Evolutionary conservation across 2,797 vertebrate species (phyloP).

Genomic region (Megaceryle alcyon): DNA sequence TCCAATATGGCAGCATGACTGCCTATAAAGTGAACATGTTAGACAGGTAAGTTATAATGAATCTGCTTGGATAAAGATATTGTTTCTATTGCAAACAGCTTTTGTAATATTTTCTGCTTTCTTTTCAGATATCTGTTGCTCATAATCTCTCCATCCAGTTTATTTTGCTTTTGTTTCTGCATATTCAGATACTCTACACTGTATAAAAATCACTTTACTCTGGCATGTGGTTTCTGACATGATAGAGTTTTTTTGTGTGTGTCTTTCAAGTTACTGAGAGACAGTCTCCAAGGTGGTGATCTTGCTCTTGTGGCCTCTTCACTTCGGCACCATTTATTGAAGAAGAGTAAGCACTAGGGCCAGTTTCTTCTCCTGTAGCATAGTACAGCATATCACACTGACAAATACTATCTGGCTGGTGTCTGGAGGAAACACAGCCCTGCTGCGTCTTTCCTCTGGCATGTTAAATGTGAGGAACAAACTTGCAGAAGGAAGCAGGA

Average conservation of each 20-base stretch:
- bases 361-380: not conserved
- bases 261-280: not conserved
- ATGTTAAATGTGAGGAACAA: not conserved
- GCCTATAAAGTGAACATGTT: not conserved
- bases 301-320: not conserved
- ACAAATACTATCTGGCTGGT: not conserved
- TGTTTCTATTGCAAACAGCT: not conserved
- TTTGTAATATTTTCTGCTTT: not conserved
- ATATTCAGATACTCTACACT: not conserved
- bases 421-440: not conserved
- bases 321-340: not conserved
- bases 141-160: not conserved
- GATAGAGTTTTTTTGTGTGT: not conserved
- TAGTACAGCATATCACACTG: not conserved
- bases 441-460: not conserved
- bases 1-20: not conserved
- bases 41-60: not conserved
- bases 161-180: not conserved
- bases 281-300: not conserved
- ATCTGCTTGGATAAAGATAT: not conserved
- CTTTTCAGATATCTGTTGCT: not conserved
- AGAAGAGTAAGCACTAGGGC: not conserved
- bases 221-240: not conserved
- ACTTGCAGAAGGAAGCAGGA: not conserved
- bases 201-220: not conserved